These are phyloP conservation scores for Acromyrmex heyeri DNA, from an alignment of 1,140 invertebrate species.

Conservation along the genomic window DNA sequence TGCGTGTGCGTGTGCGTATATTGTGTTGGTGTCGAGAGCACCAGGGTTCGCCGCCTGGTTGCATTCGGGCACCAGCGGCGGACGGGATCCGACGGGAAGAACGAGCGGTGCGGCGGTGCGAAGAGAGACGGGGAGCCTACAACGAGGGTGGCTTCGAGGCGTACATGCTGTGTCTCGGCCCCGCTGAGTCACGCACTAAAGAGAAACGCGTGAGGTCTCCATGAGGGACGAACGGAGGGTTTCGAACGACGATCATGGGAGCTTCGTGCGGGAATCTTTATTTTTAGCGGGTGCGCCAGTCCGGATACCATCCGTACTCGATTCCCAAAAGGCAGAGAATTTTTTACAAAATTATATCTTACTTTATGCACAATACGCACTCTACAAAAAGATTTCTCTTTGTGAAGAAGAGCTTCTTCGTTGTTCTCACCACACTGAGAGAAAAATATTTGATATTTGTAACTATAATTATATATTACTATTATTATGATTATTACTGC, in stretches of 20 bases:
- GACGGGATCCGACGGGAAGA: conserved; percentile 47
- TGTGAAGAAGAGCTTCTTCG: background rate
- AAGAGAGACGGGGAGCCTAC: conserved; percentile 46
- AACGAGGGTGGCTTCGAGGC: conserved; percentile 68
- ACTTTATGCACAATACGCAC: background rate
- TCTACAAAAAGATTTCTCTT: no score
- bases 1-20: conserved; percentile 46
- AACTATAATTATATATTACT: no score
- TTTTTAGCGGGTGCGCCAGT: conserved; percentile 46
- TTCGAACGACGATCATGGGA: conserved; percentile 34
- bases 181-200: conserved; percentile 74
- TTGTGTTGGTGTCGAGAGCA: conserved; percentile 65
- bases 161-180: conserved; percentile 67
- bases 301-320: conserved; percentile 30
- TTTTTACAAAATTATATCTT: conserved; percentile 16
- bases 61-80: conserved; percentile 67
- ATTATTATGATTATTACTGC: no score
- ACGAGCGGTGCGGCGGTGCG: conserved; percentile 6
- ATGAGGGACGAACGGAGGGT: conserved; percentile 53
- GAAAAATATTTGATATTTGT: no score
- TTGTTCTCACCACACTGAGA: background rate
- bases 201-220: conserved; percentile 58
- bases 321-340: conserved; percentile 16
- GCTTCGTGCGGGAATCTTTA: conserved; percentile 62
- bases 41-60: conserved; percentile 74